phyloP scores from a whole-genome alignment of 2,113 vertebrate species.

The Pseudopodoces humilis region DNA sequence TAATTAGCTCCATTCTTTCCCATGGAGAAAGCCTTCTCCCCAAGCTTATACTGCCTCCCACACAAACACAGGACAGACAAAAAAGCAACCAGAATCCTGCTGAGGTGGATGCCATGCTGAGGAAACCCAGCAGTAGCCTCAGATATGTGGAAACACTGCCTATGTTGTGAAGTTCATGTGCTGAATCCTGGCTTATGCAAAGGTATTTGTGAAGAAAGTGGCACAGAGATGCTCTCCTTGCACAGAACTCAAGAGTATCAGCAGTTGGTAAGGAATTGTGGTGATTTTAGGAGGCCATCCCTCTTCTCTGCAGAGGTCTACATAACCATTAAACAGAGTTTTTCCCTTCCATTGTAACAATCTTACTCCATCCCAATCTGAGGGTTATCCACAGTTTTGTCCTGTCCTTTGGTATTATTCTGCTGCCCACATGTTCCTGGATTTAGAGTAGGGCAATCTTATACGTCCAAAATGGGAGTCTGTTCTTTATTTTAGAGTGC shows the following conservation, averaged over 20 bases:
- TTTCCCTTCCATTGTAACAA: neutral
- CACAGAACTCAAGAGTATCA: neutral
- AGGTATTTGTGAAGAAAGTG: neutral
- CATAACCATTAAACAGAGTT: neutral
- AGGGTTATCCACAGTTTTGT: neutral
- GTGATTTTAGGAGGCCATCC: neutral
- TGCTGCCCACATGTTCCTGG: neutral
- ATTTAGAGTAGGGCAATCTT: neutral
- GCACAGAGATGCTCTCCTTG: neutral
- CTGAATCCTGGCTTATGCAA: neutral
- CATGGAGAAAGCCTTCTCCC: neutral
- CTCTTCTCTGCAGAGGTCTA: neutral
- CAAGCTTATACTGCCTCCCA: conserved; percentile 7
- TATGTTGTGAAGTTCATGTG: neutral
- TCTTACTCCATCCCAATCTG: neutral
- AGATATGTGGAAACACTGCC: neutral
- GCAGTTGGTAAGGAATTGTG: neutral
- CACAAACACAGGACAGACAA: neutral
- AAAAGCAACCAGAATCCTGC: neutral
- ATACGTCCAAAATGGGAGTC: neutral
- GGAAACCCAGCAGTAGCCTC: neutral
- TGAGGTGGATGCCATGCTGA: neutral
- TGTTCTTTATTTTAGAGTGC: neutral
- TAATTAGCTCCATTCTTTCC: conserved; percentile 29
- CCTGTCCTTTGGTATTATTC: neutral